Percentiles rank a stretch among this genome's conserved stretches.
These are phyloP conservation scores for Solen grandis DNA, from an alignment of 1,140 invertebrate genomes.

Conservation along the genomic window DNA sequence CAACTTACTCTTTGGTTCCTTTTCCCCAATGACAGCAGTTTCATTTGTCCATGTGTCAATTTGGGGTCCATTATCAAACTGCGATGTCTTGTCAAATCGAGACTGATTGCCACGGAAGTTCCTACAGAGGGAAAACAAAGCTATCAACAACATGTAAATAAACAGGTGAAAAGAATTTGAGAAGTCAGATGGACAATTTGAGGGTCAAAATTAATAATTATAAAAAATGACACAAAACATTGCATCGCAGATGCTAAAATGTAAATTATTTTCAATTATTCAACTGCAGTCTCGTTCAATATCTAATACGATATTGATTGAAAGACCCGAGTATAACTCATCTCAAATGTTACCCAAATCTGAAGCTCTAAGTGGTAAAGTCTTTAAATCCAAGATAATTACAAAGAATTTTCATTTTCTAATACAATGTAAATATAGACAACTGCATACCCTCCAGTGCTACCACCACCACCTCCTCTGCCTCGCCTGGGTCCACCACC, in stretches of 20 bases:
- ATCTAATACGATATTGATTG: no score
- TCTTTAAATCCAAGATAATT: no score
- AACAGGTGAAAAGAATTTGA: not conserved
- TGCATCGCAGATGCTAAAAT: not conserved
- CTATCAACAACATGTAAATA: not conserved
- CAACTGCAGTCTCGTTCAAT: no score
- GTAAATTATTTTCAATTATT: not conserved
- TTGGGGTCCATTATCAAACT: slow-evolving; percentile 76
- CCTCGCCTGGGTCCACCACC: slow-evolving; percentile 22
- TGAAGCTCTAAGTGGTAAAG: no score
- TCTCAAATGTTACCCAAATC: no score
- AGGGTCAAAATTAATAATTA: no score
- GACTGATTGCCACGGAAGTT: slow-evolving; percentile 11
- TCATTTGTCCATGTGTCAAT: slow-evolving; percentile 86
- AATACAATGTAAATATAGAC: no score
- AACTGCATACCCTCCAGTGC: slow-evolving; percentile 24
- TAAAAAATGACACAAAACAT: not conserved
- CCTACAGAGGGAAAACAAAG: slow-evolving; percentile 14
- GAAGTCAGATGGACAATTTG: no score
- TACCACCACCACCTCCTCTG: not conserved
- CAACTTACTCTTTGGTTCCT: slow-evolving; percentile 68
- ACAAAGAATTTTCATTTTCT: no score
- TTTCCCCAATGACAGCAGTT: slow-evolving; percentile 79
- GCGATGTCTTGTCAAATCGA: slow-evolving; percentile 34
- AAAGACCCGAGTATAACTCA: no score